Conservation (phyloP, 2,888 invertebrate genomes). For the Hypolimnas misippus region DNA sequence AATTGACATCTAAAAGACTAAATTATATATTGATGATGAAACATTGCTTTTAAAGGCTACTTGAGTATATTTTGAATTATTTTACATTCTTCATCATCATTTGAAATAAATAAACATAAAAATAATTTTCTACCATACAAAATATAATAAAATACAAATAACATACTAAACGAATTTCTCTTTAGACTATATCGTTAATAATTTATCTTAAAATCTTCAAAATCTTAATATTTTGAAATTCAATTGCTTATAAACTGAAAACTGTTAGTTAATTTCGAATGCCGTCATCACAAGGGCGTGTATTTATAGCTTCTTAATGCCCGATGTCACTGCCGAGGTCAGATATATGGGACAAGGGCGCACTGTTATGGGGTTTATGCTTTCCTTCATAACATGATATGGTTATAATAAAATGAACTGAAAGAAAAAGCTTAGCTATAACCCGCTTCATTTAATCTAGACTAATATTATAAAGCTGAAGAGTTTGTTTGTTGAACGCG, state of each 20-base stretch:
- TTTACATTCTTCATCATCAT: too few relatives aligned
- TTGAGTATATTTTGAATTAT: too few relatives aligned
- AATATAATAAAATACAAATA: too few relatives aligned
- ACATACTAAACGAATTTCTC: too few relatives aligned
- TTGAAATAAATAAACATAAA: too few relatives aligned
- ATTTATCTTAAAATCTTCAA: background rate
- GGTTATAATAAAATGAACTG: background rate
- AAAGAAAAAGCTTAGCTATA: background rate
- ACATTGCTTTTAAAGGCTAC: too few relatives aligned
- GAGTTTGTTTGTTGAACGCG: too few relatives aligned
- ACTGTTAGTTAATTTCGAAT: background rate
- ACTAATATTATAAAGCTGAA: too few relatives aligned
- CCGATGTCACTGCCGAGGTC: constrained; percentile 19
- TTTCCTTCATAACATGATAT: constrained; percentile 1
- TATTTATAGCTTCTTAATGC: constrained; percentile 19
- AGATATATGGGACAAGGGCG: constrained; percentile 17
- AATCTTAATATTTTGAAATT: background rate
- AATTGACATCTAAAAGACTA: too few relatives aligned
- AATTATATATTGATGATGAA: too few relatives aligned
- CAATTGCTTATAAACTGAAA: background rate
- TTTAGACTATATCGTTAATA: background rate
- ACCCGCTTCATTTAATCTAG: too few relatives aligned
- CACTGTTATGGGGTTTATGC: background rate
- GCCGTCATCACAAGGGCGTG: background rate
- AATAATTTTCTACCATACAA: too few relatives aligned